Base-by-base conservation (phyloP, 2,888 invertebrate genomes). In the Acheta domesticus region DNA sequence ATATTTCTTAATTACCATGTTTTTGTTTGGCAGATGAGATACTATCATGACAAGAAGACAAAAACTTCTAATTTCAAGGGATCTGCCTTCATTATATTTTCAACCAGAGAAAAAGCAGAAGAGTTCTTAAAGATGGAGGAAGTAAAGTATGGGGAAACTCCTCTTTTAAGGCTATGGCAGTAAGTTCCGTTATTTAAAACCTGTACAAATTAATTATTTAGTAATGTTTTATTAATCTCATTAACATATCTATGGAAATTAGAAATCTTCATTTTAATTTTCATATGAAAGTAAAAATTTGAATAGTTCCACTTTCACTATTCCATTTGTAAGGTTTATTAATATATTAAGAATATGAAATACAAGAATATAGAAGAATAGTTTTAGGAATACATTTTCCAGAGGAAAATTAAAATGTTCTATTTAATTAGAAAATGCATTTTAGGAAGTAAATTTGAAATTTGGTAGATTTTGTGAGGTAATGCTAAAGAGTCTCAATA, bases 1-100 rank as follows among this genome's bases (percentile, higher is more conserved):
- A 36, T 0, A 36, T 36, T 36, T 36, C 36, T 36, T 5, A 36
- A 36, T 36, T 36, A 36, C 1, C 36, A 36, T 36, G 36, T 21
- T 11, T 75, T 21, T 23, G 11, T 80, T 79, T 84, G 83, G 36
- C 81, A 89, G 88, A 88, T 89, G 88, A 86, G 89, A 78, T 86
- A 87, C 80, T 92, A 90, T 83, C 86, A 86, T 78, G 93, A 94
- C 83, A 91, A 91, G 82, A 87, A 89, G 1, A 89, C 90, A 2
- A 92, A 93, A 85, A 89, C 90, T 77, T 89, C 91, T 78, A 86
- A 90, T 81, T 96, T 96, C 85, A 96, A 98, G 88, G 99, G 98
- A 78, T 98, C 98, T 1, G 92, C 97, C 77, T 98, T 97, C 86
- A 92, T 93, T 14, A 93, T 95, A 11, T 99, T 98, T 86, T 91